phyloP scores from a whole-genome alignment of 2,113 vertebrate genomes.

The Esox niger region DNA sequence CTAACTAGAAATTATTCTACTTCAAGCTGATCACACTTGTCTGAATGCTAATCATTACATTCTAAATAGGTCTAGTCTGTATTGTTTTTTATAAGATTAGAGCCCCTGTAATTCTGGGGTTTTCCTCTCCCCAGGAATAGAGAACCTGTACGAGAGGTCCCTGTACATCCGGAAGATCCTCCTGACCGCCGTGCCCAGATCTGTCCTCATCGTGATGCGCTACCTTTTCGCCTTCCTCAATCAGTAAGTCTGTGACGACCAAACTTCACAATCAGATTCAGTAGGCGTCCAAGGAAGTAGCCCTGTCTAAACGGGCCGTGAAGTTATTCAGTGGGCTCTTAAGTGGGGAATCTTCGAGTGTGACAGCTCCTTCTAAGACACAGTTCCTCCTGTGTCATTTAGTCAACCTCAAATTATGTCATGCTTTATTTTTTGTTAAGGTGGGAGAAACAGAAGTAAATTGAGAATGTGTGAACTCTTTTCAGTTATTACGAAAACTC shows the following conservation, averaged over 20 bases:
- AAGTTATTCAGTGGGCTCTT: too few relatives aligned
- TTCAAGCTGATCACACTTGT: neutral
- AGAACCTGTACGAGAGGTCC: constrained; percentile 95
- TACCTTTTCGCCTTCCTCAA: constrained; percentile 99
- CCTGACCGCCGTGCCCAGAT: constrained; percentile 88
- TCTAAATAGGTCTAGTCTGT: neutral
- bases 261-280: neutral
- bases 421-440: neutral
- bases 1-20: neutral
- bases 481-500: too few relatives aligned
- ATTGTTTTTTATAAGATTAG: neutral
- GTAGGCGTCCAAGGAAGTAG: neutral
- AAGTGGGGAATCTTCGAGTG: too few relatives aligned
- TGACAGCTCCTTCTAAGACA: too few relatives aligned
- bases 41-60: neutral
- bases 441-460: too few relatives aligned
- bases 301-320: too few relatives aligned
- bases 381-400: neutral
- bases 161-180: constrained; percentile 95
- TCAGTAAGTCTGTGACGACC: constrained; percentile 81
- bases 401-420: neutral
- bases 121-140: constrained; percentile 79
- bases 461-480: neutral
- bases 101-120: neutral
- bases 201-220: constrained; percentile 94